Base-by-base conservation (phyloP, 2,113 vertebrate species). In the Archocentrus centrarchus region DNA sequence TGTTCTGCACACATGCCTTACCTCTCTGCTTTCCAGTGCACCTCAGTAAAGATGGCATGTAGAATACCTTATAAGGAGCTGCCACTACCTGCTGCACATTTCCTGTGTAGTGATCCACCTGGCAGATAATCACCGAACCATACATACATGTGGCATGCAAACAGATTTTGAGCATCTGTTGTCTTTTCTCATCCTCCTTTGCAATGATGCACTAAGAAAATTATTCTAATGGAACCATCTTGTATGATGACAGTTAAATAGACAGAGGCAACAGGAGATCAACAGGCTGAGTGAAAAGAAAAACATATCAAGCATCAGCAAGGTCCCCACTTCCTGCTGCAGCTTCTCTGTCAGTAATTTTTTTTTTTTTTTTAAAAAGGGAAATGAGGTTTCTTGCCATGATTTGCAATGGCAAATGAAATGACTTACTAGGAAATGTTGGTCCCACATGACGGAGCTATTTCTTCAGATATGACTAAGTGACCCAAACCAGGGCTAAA, bases 11-110 rank as follows among this genome's bases (percentile, higher is more conserved):
- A 59, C 50, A 47, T 60, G 37, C n/a, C 75, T 55, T 41, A 35
- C 11, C 11, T 66, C 59, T 60, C 24, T 50, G 73, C 47, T 20
- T 79, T 47, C 35, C 22, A 50, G 63, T 66, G 41, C 20, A 57
- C 73, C 24, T 58, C 18, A 62, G 44, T 59, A 61, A 68, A 79
- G 60, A 60, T 62, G 27, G 82, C 50, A 37, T 53, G 37, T 32
- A 44, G 53, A 22, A 58, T 59, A 79, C 64, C 55, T 59, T 70
- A 58, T 59, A 53, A 82, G 15, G n/a, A 78, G 55, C 20, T n/a
- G 60, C 66, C 64, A 58, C 44, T 62, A 10, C 53, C 70, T 57
- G 9, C 64, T 66, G 6, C 20, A 60, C 53, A 77, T 15, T 37
- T 77, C 37, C 5, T 35, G 70, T 13, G 57, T 55, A 3, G 44